Base-by-base conservation (phyloP, 2,113 vertebrate species). In the Tiliqua scincoides region DNA sequence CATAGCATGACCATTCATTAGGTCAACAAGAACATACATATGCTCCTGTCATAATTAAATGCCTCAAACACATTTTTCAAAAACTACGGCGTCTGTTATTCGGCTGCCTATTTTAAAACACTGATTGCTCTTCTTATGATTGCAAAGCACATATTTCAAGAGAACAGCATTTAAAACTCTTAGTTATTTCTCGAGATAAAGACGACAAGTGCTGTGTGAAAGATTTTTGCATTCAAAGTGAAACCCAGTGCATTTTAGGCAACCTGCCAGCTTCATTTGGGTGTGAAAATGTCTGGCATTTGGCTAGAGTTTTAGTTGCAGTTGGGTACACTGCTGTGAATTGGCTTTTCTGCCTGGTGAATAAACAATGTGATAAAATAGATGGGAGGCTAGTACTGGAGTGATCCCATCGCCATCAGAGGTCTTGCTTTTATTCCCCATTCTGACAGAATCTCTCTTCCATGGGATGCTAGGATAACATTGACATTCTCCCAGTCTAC, bases 301-400 rank as follows among this genome's bases (percentile, higher is more conserved):
- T 88, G 84, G 65, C 75, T 84, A 79, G 94, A 91, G 87, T 91
- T 88, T 84, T 91, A 82, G 89, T 77, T 85, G 82, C 77, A 71
- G 74, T 78, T 90, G 71, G 90, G 87, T 89, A 78, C 85, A 85
- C 75, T 15, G 82, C 87, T 59, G 82, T 84, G 76, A 57, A 30
- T 90, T 87, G 85, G 79, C 84, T 92, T 89, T 86, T 40, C 25
- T 87, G 48, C 54, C 61, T 79, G 6, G 57, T 88, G 87, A 79
- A 79, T 84, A 84, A 88, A 84, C 75, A 88, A 74, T 80, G 82
- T 74, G 87, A 88, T 74, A 74, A 88, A 84, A 82, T 82, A 82
- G 85, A 86, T 63, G 57, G 77, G 68, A 86, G 85, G 68, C 68
- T 48, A 79, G 59, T 37, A 5, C 6, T 88, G 74, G 21, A 9